Evolutionary conservation across 2,797 vertebrate genomes (phyloP).

Genomic region (Propithecus perrieri): DNA sequence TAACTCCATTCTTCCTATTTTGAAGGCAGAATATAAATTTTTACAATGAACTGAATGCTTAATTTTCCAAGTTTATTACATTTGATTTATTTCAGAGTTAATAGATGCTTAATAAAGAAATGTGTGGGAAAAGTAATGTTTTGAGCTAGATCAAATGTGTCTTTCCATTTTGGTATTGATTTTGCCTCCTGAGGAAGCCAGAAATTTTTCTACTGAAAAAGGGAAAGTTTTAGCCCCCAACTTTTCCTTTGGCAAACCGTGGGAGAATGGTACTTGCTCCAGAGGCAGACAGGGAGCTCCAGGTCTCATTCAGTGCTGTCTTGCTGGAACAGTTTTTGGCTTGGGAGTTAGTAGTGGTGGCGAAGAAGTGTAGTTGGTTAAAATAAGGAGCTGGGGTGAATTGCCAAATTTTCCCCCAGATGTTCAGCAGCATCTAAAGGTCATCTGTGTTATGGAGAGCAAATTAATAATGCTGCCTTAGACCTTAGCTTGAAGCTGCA

Average conservation of each 20-base stretch:
- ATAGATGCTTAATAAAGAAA: not conserved
- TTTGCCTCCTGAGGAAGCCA: not conserved
- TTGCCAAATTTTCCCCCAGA: not conserved
- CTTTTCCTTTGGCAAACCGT: not conserved
- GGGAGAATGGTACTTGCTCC: not conserved
- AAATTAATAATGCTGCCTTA: slow-evolving; percentile 15
- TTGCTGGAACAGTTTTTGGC: not conserved
- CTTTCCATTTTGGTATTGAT: not conserved
- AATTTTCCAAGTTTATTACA: not conserved
- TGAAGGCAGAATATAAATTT: not conserved
- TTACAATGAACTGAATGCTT: not conserved
- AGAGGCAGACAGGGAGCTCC: not conserved
- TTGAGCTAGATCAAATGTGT: not conserved
- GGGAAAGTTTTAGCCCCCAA: rapidly evolving
- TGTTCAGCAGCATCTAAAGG: slow-evolving; percentile 32
- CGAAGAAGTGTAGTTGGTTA: not conserved
- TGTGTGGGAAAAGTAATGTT: not conserved
- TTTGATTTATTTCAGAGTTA: slow-evolving; percentile 1
- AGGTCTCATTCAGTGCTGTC: rapidly evolving
- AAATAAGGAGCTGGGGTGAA: not conserved
- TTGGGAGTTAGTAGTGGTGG: not conserved
- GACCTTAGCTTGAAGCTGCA: not conserved
- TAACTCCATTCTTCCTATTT: not conserved
- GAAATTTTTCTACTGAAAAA: not conserved
- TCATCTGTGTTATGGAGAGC: slow-evolving; percentile 34